Conservation (phyloP, 2,113 vertebrate species). For the Agapornis roseicollis region DNA sequence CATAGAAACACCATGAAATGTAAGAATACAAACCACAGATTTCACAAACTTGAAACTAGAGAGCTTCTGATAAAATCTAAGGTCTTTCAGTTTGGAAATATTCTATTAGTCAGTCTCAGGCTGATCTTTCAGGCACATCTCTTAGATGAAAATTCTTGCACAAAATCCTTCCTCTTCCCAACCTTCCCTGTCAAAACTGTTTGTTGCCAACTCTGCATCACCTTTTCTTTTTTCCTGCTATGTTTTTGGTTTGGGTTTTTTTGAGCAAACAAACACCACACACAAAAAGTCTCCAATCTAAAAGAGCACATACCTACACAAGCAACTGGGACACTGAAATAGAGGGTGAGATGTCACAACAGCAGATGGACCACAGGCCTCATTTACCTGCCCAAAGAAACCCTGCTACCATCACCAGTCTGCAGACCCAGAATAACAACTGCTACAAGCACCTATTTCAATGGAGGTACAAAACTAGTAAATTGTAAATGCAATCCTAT, state of each 20-base stretch:
- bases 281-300: not conserved
- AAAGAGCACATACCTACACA: not conserved
- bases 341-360: not conserved
- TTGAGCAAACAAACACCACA: not conserved
- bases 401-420: not conserved
- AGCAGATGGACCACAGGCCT: not conserved
- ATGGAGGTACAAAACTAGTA: not conserved
- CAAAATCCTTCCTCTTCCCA: not conserved
- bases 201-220: not conserved
- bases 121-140: not conserved
- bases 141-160: not conserved
- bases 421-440: not conserved
- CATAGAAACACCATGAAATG: not conserved
- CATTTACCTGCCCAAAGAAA: not conserved
- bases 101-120: not conserved
- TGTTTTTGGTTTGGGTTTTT: not conserved
- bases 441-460: not conserved
- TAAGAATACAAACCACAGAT: not conserved
- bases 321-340: not conserved
- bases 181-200: not conserved
- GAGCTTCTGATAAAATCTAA: not conserved
- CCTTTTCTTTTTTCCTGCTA: not conserved
- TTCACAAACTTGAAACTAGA: not conserved
- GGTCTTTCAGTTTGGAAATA: not conserved
- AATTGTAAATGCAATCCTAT: accelerated